Evolutionary conservation across 2,797 vertebrate species (phyloP).

Genomic region (Borostomias antarcticus): DNA sequence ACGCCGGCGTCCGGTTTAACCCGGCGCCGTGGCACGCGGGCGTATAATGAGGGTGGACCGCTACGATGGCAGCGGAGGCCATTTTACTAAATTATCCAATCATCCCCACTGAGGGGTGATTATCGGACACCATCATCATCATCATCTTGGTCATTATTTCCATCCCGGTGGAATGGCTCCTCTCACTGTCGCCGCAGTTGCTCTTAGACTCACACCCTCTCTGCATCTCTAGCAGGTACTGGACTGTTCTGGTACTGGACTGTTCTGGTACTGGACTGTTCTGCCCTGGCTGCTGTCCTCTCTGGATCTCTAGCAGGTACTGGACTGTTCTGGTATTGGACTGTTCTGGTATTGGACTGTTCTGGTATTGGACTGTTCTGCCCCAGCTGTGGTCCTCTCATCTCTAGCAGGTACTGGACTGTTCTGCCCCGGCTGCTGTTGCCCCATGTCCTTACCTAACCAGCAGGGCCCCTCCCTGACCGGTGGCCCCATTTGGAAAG

Average conservation of each 20-base stretch:
- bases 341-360: too few species aligned
- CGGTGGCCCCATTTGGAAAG: conserved; percentile 45
- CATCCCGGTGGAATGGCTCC: background rate
- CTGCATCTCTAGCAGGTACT: too few species aligned
- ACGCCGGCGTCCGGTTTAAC: background rate
- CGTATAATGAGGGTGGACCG: background rate
- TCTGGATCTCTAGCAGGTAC: background rate
- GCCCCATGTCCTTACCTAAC: background rate
- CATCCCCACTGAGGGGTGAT: background rate
- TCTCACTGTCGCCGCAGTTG: background rate
- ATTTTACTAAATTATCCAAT: conserved; percentile 4
- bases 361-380: too few species aligned
- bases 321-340: background rate
- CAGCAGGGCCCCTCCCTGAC: conserved; percentile 37
- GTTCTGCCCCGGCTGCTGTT: too few species aligned
- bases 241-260: too few species aligned
- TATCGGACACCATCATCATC: background rate
- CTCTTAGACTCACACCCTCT: too few species aligned
- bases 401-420: background rate
- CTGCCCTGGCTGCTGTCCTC: too few species aligned
- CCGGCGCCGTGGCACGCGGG: background rate
- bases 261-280: too few species aligned
- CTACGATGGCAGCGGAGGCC: background rate
- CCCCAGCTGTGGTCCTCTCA: too few species aligned
- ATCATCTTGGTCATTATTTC: background rate